Percentiles rank a stretch among this genome's conserved stretches.
Conservation (phyloP, 2,888 invertebrate genomes). For the Lithophane ornitopus region DNA sequence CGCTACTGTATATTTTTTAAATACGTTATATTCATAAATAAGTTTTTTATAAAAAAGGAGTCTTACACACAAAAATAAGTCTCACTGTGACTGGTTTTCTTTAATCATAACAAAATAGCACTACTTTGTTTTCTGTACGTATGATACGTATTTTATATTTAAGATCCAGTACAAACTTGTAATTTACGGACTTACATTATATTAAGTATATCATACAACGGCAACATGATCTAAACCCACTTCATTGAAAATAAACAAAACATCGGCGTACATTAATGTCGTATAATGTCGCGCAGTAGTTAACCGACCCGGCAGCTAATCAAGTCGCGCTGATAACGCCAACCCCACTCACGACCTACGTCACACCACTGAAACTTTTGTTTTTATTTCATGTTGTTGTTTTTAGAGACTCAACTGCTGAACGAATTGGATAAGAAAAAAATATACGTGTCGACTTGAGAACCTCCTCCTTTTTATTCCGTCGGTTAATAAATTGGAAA, state of each 20-base stretch:
- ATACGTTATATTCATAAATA: too few relatives aligned
- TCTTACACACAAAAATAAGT: too few relatives aligned
- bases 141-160: too few relatives aligned
- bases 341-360: conserved; percentile 59
- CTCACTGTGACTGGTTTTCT: too few relatives aligned
- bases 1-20: too few relatives aligned
- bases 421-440: neutral
- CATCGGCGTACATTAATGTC: conserved; percentile 7
- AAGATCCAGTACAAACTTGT: too few relatives aligned
- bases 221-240: neutral
- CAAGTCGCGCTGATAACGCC: conserved; percentile 61
- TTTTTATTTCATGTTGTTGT: conserved; percentile 45
- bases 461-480: too few relatives aligned
- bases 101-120: too few relatives aligned
- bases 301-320: conserved; percentile 44
- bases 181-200: neutral
- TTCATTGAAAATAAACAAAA: conserved; percentile 23
- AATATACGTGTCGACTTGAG: too few relatives aligned
- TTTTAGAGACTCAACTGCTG: conserved; percentile 8
- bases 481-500: conserved; percentile 18
- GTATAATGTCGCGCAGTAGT: conserved; percentile 27
- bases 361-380: conserved; percentile 43
- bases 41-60: too few relatives aligned
- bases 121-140: too few relatives aligned
- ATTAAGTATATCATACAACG: conserved; percentile 8